Conservation (phyloP, 2,888 invertebrate species). For the Hyposoter dolosus region DNA sequence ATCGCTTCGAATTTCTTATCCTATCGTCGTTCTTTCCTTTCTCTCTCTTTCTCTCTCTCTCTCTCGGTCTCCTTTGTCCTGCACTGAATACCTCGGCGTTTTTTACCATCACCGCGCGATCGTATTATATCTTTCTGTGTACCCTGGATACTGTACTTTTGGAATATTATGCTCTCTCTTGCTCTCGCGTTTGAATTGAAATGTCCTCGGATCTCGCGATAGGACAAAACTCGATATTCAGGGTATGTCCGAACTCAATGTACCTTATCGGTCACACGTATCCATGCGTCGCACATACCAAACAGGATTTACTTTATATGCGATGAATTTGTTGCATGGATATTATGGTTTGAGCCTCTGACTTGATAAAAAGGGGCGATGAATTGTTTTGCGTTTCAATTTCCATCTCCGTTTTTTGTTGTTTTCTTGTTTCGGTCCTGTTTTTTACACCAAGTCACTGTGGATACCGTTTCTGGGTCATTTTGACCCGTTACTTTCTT, state of each 20-base stretch:
- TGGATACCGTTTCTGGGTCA: background rate
- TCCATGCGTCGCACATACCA: constrained; percentile 6
- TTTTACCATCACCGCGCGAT: constrained; percentile 54
- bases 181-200: constrained; percentile 46
- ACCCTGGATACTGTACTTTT: constrained; percentile 11
- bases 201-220: constrained; percentile 55
- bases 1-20: constrained; percentile 61
- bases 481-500: background rate
- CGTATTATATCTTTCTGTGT: constrained; percentile 29
- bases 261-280: constrained; percentile 35
- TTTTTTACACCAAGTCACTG: background rate
- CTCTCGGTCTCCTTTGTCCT: background rate
- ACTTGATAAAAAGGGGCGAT: background rate
- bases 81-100: constrained; percentile 51
- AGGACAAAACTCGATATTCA: constrained; percentile 57
- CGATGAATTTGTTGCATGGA: constrained; percentile 9
- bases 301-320: constrained; percentile 45
- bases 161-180: constrained; percentile 7
- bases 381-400: background rate
- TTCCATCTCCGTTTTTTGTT: background rate
- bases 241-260: constrained; percentile 19
- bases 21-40: background rate
- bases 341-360: background rate
- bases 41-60: background rate
- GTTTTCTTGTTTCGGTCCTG: background rate